Evolutionary conservation across 1,140 invertebrate species (phyloP).

Genomic region (Drosophila subobscura): DNA sequence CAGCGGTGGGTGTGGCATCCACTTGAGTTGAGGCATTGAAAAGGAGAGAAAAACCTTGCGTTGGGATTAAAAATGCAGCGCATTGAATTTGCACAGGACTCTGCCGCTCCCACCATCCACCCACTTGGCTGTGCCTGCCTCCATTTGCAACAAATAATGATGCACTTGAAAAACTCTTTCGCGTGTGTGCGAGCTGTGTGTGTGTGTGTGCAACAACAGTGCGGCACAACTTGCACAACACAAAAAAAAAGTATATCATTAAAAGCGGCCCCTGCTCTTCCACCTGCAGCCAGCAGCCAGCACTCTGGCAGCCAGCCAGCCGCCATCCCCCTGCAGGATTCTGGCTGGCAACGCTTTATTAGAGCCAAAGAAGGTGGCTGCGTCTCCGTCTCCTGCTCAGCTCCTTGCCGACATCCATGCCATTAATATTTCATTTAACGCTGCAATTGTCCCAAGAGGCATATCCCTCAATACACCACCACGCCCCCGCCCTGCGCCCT

Average conservation of each 20-base stretch:
- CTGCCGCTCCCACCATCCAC: conserved; percentile 1
- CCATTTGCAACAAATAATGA: conserved; percentile 80
- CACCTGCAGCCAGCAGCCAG: too few species aligned
- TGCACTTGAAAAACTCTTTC: conserved; percentile 74
- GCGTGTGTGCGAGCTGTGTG: conserved; percentile 29
- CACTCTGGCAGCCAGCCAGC: too few species aligned
- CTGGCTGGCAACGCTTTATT: conserved; percentile 52
- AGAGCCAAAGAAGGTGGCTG: conserved; percentile 37
- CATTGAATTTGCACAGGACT: conserved; percentile 73
- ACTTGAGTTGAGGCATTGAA: conserved; percentile 78
- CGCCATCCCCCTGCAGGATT: too few species aligned
- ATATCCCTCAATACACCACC: conserved; percentile 1
- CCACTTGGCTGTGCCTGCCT: conserved; percentile 14
- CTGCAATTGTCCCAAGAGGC: conserved; percentile 78
- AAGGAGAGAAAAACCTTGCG: conserved; percentile 69
- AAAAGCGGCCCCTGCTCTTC: conserved; percentile 48
- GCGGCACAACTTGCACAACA: conserved; percentile 40
- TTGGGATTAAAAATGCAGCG: conserved; percentile 79
- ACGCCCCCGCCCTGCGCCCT: conserved; percentile 4
- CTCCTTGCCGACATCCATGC: conserved; percentile 64
- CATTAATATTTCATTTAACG: conserved; percentile 82
- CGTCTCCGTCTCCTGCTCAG: conserved; percentile 10
- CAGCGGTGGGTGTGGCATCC: conserved; percentile 59
- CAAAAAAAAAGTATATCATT: conserved; percentile 57
- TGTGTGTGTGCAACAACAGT: conserved; percentile 54